Conservation (phyloP, 2,797 vertebrate genomes). For the Pyrocephalus nanus region DNA sequence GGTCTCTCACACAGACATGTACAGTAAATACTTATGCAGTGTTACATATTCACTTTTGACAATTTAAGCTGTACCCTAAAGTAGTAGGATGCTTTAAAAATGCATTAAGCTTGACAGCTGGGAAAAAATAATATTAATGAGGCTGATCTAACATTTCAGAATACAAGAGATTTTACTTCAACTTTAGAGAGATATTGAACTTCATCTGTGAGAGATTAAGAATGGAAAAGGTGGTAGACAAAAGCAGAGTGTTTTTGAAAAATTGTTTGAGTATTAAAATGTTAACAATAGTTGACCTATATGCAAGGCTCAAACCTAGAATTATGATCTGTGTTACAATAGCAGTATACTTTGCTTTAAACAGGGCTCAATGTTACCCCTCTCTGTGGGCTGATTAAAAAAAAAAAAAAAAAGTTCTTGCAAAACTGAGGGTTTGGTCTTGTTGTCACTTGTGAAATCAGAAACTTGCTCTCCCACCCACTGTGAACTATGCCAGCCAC, state of each 20-base stretch:
- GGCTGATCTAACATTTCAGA: conserved; percentile 7
- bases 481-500: not conserved
- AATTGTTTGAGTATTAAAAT: not conserved
- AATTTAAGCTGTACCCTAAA: not conserved
- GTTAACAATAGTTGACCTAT: not conserved
- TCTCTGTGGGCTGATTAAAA: not conserved
- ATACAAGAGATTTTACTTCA: conserved; percentile 14
- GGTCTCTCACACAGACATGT: not conserved
- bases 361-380: accelerated
- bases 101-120: not conserved
- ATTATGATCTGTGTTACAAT: not conserved
- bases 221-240: not conserved
- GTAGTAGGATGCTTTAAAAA: conserved; percentile 35
- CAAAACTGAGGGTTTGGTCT: not conserved
- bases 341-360: not conserved
- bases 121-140: not conserved
- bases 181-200: not conserved
- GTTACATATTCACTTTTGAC: not conserved
- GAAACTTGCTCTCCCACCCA: not conserved
- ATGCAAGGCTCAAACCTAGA: not conserved
- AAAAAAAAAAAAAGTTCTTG: not conserved
- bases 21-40: not conserved
- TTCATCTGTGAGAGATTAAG: not conserved
- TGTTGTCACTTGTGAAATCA: not conserved
- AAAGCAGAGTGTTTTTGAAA: not conserved